Conservation (phyloP, 2,113 vertebrate species). For the Laterallus jamaicensis region DNA sequence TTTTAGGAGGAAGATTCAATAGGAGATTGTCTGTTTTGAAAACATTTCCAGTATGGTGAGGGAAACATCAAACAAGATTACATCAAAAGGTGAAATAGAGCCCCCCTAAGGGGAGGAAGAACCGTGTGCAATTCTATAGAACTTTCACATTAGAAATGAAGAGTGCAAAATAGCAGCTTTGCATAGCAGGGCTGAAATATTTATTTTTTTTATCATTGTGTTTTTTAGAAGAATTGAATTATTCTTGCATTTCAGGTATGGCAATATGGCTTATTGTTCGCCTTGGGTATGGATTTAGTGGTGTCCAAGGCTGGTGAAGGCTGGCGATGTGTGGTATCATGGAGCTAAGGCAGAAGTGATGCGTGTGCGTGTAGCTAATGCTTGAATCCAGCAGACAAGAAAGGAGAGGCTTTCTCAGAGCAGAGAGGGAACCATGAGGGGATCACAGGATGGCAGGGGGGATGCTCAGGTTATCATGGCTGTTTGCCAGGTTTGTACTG, state of each 20-base stretch:
- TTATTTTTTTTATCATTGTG: background rate
- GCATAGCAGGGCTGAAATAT: background rate
- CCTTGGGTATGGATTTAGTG: background rate
- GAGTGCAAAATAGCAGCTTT: background rate
- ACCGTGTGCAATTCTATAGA: background rate
- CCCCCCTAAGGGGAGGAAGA: background rate
- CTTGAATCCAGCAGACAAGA: background rate
- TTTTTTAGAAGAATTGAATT: background rate
- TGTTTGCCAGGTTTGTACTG: background rate
- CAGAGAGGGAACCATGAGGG: background rate
- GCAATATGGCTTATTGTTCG: background rate
- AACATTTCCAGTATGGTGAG: slow-evolving; percentile 11
- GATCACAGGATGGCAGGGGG: background rate
- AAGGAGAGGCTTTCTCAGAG: background rate
- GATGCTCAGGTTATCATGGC: fast-evolving
- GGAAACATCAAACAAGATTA: slow-evolving; percentile 20
- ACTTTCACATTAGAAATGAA: background rate
- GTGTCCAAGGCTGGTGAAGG: background rate
- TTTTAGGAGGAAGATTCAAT: slow-evolving; percentile 23
- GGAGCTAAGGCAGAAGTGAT: background rate
- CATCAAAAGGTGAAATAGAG: slow-evolving; percentile 42
- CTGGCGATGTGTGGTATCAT: background rate
- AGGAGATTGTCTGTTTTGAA: slow-evolving; percentile 17
- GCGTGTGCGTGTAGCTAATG: background rate
- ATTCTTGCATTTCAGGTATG: background rate